phyloP scores from a whole-genome alignment of 2,113 vertebrate species.

The Rhinolophus sinicus region DNA sequence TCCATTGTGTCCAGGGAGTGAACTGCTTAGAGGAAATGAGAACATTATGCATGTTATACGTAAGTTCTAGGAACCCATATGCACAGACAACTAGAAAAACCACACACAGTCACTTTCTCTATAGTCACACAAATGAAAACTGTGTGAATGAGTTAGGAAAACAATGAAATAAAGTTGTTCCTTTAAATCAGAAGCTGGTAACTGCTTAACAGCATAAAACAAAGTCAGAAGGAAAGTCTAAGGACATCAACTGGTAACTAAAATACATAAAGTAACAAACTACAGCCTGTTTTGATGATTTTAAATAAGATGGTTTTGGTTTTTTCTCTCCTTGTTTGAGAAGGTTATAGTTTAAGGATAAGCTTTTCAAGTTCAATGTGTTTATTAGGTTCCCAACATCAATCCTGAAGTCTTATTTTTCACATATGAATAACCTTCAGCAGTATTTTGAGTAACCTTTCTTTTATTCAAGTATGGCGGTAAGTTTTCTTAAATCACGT shows the following conservation, averaged over 20 bases:
- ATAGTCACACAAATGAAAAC: background rate
- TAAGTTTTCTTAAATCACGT: background rate
- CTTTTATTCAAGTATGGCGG: background rate
- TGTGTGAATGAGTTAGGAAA: background rate
- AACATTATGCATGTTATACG: background rate
- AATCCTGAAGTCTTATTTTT: background rate
- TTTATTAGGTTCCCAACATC: background rate
- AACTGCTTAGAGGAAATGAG: constrained; percentile 16
- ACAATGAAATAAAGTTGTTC: background rate
- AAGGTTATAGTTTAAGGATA: constrained; percentile 6
- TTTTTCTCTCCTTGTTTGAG: background rate
- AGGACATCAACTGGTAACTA: background rate
- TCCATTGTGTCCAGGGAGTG: background rate
- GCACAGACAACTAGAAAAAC: background rate
- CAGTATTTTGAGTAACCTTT: background rate
- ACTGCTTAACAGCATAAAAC: background rate
- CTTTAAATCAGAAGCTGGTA: background rate
- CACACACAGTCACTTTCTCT: background rate
- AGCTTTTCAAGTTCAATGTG: background rate
- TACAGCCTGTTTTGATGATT: background rate
- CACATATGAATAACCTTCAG: background rate
- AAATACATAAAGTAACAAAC: background rate
- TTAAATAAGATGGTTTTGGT: background rate
- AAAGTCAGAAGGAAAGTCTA: background rate
- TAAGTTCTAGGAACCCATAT: background rate